Evolutionary conservation across 2,113 vertebrate genomes (phyloP), one percentile per base, ranked within the genome.

Genomic region (Barnardius zonarius): DNA sequence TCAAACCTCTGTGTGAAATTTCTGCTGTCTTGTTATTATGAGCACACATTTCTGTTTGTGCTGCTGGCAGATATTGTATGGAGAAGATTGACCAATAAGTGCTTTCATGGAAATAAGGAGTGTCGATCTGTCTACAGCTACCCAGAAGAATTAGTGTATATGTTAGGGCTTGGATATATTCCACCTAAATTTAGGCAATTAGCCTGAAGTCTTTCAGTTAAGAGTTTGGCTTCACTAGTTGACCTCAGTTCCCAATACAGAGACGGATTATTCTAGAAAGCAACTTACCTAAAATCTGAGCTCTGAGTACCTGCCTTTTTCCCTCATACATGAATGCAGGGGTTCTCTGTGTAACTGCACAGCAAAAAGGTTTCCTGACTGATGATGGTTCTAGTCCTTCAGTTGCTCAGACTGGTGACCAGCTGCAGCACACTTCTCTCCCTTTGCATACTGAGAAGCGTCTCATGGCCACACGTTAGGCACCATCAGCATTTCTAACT

Each of bases 81-180:
- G 24, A 72, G 82, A 75, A 90, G 78, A 41, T 10, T 57, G 78
- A 76, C 62, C 57, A 74, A n/a, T 24, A 49, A 88, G 57, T 67
- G 25, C 23, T 88, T 90, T 83, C 59, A 41, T 70, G 72, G 77
- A 96, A 95, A 89, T 87, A 76, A 84, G 51, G 62, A 87, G 54
- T 66, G 69, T 85, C 93, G 39, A 54, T 88, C 55, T 70, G 80
- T 91, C 77, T 95, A 44, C 63, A 95, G 87, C 28, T 83, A 59
- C 20, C 37, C 85, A 73, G 74, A 92, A 87, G 52, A 92, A 73
- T 92, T 85, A 73, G 11, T 49, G 9, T 35, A 41, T 83, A n/a
- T 64, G 55, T 73, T 80, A 86, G 48, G 35, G 49, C 17, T 57
- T 92, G 88, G 67, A 88, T 37, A 48, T 22, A 9, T 69, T 92